Conservation (phyloP, 2,888 invertebrate genomes). For the Pyrrhia umbra region DNA sequence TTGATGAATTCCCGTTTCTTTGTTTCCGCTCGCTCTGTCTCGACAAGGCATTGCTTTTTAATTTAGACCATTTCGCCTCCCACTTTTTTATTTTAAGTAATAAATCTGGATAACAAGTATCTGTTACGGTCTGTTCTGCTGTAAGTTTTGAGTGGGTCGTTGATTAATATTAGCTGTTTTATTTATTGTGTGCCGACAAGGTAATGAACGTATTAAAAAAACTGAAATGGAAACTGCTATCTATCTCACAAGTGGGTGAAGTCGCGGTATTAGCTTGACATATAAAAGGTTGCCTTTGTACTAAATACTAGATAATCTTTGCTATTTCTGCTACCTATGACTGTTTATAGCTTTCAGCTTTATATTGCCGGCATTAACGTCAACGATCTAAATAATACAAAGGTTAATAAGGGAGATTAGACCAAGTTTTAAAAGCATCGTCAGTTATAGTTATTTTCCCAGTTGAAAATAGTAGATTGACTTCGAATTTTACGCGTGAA, state of each 20-base stretch:
- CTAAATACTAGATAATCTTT: conserved; percentile 1
- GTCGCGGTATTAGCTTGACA: neutral
- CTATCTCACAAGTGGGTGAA: neutral
- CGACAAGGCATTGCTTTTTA: conserved; percentile 89
- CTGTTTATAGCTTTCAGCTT: conserved; percentile 21
- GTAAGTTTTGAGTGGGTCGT: conserved; percentile 41
- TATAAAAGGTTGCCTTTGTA: no score
- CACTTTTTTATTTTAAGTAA: conserved; percentile 81
- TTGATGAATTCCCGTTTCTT: conserved; percentile 88
- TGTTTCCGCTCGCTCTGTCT: conserved; percentile 87
- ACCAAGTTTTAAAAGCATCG: neutral
- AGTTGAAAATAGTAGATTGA: neutral
- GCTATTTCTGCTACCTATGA: conserved; percentile 14
- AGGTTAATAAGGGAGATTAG: conserved; percentile 26
- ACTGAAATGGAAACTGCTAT: neutral
- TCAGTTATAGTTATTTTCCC: conserved; percentile 17
- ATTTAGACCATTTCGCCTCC: conserved; percentile 86
- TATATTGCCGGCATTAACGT: conserved; percentile 27
- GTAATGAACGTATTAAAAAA: no score
- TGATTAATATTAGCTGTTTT: conserved; percentile 42
- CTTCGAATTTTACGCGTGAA: no score
- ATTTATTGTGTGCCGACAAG: no score
- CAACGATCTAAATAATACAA: conserved; percentile 32
- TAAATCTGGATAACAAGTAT: conserved; percentile 82
- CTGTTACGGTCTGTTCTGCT: conserved; percentile 62